Evolutionary conservation across 1,140 invertebrate species (phyloP), one percentile per base, ranked within the genome.

Genomic region (Formica selysi): DNA sequence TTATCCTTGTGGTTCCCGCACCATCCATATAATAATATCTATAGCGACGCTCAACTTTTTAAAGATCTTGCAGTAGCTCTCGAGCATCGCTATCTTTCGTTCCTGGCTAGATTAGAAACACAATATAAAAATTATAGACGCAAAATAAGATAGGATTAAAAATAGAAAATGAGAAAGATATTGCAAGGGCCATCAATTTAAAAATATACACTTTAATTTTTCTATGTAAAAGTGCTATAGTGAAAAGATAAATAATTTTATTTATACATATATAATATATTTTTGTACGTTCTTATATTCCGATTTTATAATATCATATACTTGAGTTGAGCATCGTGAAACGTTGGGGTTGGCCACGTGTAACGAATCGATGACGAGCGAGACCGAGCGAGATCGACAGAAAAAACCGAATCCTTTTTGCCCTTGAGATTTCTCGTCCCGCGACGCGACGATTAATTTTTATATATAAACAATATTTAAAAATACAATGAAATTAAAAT

Each of bases 1-100:
- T 76, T 61, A 79, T 76, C 74, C 76, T 59, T 79, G 84, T 29
- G 65, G 64, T 65, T 51, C 83, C 65, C 57, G 67, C 84, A 13
- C 74, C 84, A 85, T 85, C 74, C 74, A 70, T 51, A 38, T 85
- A 85, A 86, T 86, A 65, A 85, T 38, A 44, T 86, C 54, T 48
- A 6, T 64, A 68, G 84, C 48, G 76, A n/a, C 36, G 26, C 84
- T 79, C 84, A 86, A 86, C 84, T 86, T 86, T 64, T 79, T 62
- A 51, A 29, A 36, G 26, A 61, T 32, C 38, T 19, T 41, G 36
- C 22, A 61, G 26, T 41, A 36, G 19, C 8, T 76, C 3, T 41
- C 74, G 6, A 19, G 44, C 26, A 22, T 16, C 51, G 19, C 3
- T 29, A 32, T 54, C 8, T 73, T 19, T 36, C 44, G 36, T 64